Base-by-base conservation (phyloP, 1,140 invertebrate species). In the Aradophagus sp. region DNA sequence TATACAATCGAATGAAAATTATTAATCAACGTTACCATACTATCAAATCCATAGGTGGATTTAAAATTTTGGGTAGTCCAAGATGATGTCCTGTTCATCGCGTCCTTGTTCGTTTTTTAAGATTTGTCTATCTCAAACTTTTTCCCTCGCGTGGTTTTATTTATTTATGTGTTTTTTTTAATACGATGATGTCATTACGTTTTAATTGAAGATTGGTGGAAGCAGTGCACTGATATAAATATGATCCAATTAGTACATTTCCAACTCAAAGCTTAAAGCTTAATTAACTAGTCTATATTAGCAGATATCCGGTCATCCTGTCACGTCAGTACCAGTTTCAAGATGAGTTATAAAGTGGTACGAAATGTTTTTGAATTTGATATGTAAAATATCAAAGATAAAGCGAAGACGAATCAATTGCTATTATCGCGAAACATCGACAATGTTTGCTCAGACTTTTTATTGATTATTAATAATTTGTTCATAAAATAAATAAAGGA, bases 71-170 rank as follows among this genome's bases (percentile, higher is more conserved):
- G 20, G 4, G 20, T 8, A 4, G 20, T 4, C 20, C 20, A 87
- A 50, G n/a, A n/a, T n/a, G 85, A 86, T 72, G 87, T 84, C 11
- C 86, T 79, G 72, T 89, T 86, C 26, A 88, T 66, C 1, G 87
- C 87, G 26, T 88, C 76, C 4, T 77, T 78, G 13, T 62, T 73
- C 5, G 75, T n/a, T 45, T 45, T 63, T 62, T 42, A 76, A 55
- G 11, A 65, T 63, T 39, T 77, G 71, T 14, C 75, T 61, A 42
- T 61, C 74, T 52, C 77, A 75, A 77, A 31, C 32, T 53, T 38
- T 19, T 5, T 48, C 8, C 17, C 15, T n/a, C 13, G 29, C 23
- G 15, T 14, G 39, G 39, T 55, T 44, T 2, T 32, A n/a, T n/a
- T n/a, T n/a, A n/a, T 17, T 10, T 29, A 27, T 27, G 14, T 7